Conservation (phyloP, 2,888 invertebrate species). For the Cataglyphis albicans region DNA sequence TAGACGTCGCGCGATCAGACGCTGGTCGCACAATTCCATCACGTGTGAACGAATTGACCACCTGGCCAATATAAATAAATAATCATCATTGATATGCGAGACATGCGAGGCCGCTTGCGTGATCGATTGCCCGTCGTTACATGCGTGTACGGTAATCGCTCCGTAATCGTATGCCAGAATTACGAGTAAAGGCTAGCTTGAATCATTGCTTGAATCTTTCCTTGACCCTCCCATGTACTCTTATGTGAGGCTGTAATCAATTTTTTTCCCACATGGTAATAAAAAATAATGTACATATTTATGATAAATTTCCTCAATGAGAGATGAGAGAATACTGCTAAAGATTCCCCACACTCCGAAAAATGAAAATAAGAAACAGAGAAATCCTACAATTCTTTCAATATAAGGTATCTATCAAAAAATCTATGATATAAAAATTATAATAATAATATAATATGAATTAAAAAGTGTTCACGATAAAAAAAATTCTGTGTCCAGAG, state of each 20-base stretch:
- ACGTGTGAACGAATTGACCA: constrained; percentile 81
- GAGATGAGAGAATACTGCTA: background rate
- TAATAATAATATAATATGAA: background rate
- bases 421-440: background rate
- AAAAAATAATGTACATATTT: constrained; percentile 7
- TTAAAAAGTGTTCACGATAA: background rate
- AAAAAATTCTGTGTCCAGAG: background rate
- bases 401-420: background rate
- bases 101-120: constrained; percentile 77
- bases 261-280: background rate
- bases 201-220: constrained; percentile 28
- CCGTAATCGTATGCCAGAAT: constrained; percentile 68
- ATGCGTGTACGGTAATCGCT: constrained; percentile 71
- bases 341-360: background rate
- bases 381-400: background rate
- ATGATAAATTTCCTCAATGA: background rate
- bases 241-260: background rate
- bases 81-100: constrained; percentile 79
- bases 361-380: constrained; percentile 21
- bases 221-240: background rate
- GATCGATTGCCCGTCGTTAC: constrained; percentile 77
- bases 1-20: constrained; percentile 24
- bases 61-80: constrained; percentile 82
- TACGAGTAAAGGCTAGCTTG: constrained; percentile 65
- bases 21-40: constrained; percentile 73